phyloP scores from a whole-genome alignment of 2,797 vertebrate genomes.

The Limnodromus scolopaceus region DNA sequence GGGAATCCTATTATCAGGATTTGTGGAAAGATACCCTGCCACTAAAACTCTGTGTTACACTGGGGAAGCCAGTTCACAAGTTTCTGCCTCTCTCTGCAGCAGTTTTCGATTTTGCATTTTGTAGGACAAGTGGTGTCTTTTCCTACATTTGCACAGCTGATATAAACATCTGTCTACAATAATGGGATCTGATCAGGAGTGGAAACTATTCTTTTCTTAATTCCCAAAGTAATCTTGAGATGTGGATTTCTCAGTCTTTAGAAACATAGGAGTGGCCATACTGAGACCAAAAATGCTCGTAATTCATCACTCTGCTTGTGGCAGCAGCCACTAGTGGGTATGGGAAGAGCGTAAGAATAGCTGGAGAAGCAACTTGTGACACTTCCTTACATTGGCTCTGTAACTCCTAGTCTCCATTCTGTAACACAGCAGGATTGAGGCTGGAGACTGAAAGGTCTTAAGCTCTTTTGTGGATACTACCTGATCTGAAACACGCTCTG shows the following conservation, averaged over 20 bases:
- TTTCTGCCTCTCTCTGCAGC: neutral
- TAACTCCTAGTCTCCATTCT: neutral
- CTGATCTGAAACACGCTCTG: neutral
- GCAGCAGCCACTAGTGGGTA: neutral
- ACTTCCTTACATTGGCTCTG: fast-evolving
- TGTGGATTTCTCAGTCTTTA: neutral
- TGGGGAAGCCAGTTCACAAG: neutral
- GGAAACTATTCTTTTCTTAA: neutral
- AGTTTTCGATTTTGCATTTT: neutral
- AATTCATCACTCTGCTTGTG: neutral
- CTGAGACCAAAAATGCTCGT: neutral
- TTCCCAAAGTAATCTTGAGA: neutral
- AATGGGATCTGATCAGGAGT: neutral
- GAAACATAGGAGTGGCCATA: neutral
- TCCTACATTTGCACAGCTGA: neutral
- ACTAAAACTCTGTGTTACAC: neutral
- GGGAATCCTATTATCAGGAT: neutral
- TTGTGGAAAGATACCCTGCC: neutral
- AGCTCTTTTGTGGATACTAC: neutral
- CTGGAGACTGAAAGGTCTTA: neutral
- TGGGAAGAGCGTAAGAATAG: fast-evolving
- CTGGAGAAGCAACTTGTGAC: neutral
- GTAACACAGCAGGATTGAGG: neutral
- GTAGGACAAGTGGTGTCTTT: neutral
- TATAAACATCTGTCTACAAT: neutral